These are phyloP conservation scores for Peromyscus eremicus DNA, from an alignment of 2,797 vertebrate genomes.

Conservation along the genomic window DNA sequence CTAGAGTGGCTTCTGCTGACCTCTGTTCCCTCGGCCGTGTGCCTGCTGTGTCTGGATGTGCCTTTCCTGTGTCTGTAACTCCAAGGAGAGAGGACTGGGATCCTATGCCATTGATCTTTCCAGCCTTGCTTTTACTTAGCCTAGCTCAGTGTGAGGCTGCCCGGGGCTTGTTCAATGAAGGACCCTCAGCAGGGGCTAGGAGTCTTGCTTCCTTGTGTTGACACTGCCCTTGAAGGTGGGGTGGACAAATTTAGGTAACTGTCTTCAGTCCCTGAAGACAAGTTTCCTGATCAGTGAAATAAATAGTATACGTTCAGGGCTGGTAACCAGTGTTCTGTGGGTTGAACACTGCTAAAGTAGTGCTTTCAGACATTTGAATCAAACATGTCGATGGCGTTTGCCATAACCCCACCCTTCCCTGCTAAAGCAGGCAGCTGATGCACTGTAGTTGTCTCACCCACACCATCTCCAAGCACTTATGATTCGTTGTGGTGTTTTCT, in stretches of 20 bases:
- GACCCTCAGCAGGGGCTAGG: background rate
- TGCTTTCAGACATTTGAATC: constrained; percentile 16
- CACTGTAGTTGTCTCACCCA: background rate
- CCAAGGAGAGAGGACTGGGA: background rate
- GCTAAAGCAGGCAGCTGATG: too few relatives aligned
- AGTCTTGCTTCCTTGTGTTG: background rate
- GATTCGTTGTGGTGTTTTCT: background rate
- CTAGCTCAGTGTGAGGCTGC: background rate
- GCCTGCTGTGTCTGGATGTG: background rate
- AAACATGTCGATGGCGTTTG: background rate
- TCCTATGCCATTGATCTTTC: constrained; percentile 3
- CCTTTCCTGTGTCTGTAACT: constrained; percentile 28
- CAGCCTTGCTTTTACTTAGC: background rate
- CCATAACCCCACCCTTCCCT: background rate
- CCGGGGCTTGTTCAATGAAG: background rate
- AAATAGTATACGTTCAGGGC: background rate
- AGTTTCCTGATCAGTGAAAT: background rate
- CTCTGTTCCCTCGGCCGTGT: background rate
- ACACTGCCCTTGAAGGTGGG: background rate
- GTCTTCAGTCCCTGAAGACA: background rate
- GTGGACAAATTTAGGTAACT: background rate
- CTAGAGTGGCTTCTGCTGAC: background rate
- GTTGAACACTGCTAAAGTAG: background rate
- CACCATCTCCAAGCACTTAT: background rate
- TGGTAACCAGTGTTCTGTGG: background rate